Evolutionary conservation across 2,113 vertebrate species (phyloP).

Genomic region (Euleptes europaea): DNA sequence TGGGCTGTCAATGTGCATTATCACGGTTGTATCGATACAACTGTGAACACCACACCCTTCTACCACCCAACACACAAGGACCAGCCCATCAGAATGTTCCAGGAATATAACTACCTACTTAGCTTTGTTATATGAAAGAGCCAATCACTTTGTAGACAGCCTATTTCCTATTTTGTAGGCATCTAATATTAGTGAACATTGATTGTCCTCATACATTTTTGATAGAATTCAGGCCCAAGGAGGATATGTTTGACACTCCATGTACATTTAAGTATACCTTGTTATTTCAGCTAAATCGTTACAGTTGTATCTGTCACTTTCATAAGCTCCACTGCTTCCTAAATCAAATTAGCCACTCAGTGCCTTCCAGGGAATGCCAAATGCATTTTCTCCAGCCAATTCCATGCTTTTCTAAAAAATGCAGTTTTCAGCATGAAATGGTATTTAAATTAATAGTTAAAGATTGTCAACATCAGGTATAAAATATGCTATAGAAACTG

Average conservation of each 20-base stretch:
- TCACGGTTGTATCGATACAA: neutral
- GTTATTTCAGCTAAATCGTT: neutral
- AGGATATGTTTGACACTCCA: neutral
- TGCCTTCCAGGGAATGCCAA: neutral
- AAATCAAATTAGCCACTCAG: constrained; percentile 26
- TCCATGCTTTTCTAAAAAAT: neutral
- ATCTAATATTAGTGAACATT: neutral
- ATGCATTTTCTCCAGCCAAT: neutral
- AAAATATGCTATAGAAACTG: neutral
- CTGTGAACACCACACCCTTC: no score
- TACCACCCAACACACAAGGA: neutral
- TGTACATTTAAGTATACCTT: neutral
- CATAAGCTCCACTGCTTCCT: neutral
- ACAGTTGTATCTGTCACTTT: neutral
- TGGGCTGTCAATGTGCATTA: no score
- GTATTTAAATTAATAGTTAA: neutral
- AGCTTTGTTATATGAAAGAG: neutral
- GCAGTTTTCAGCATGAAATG: neutral
- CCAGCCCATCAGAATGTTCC: neutral
- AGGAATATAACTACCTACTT: neutral
- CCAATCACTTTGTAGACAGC: neutral
- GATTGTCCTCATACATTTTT: neutral
- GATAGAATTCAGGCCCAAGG: neutral
- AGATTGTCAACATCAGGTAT: neutral
- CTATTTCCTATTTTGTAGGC: neutral